Base-by-base conservation (phyloP, 2,797 vertebrate species). In the Hybognathus amarus region DNA sequence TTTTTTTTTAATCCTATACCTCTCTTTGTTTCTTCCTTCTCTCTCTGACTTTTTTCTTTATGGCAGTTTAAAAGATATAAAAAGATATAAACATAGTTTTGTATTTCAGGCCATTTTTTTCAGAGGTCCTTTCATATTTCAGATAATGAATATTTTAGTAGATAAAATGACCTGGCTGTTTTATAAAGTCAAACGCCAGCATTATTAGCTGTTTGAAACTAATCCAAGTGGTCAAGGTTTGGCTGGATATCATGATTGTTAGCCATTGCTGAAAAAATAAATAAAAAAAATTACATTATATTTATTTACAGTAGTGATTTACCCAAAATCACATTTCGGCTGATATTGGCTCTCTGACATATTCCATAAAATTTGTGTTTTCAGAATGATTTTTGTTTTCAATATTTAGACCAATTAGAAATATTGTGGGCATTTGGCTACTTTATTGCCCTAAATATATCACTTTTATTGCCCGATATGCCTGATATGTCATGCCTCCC, bases 101-200 rank as follows among this genome's bases (percentile, higher is more conserved):
- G 92, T 91, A 91, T 92, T 92, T 79, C 86, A 89, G 86, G 92
- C 90, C 92, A 6, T 50, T 94, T 94, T 90, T 90, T 70, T 70
- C 36, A 30, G 68, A 88, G 91, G 91, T 92, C 92, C 92, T 91
- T 83, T 50, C 61, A 91, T 90, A 94, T 91, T 92, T 93, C 91
- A 89, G 90, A 90, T 92, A 91, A 92, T 36, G 36, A 6, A 36
- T 36, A 36, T 36, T 36, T 36, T 90, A 92, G 90, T 71, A 54
- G n/a, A 75, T 88, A 92, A 93, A 93, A 90, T 33, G 87, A 86
- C 88, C 87, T 91, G 86, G 70, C 88, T 86, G 83, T 68, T 47
- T 24, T 24, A 71, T 66, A 68, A 75, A 79, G 66, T 66, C 59
- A 63, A 15, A 63, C 1, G 2, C 2, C 61, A 15, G 24, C 6